A percentile compares a stretch with the other conserved stretches of the same genome.
Evolutionary conservation across 2,888 invertebrate species (phyloP).

Genomic region (Hypsopygia costalis): DNA sequence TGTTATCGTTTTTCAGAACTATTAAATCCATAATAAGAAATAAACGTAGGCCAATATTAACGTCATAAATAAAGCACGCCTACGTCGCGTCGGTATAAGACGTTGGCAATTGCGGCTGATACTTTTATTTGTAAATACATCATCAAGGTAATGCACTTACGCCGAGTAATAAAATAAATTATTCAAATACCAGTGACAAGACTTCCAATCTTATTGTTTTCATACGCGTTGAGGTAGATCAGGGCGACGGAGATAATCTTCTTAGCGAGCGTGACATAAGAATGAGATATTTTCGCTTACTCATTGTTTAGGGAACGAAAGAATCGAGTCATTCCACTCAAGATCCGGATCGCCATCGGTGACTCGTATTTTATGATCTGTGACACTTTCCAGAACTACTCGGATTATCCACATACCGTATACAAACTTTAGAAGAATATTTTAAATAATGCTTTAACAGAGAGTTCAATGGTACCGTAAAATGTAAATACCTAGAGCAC

Average conservation of each 20-base stretch:
- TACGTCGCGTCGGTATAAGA: constrained; percentile 27
- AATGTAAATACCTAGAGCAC: constrained; percentile 33
- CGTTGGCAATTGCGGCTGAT: constrained; percentile 26
- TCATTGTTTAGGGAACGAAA: constrained; percentile 55
- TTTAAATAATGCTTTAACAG: constrained; percentile 4
- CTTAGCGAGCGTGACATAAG: constrained; percentile 57
- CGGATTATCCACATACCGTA: neutral
- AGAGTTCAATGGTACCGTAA: constrained; percentile 28
- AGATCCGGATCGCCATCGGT: constrained; percentile 26
- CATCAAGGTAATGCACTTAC: constrained; percentile 15
- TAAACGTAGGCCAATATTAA: constrained; percentile 40
- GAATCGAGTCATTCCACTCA: constrained; percentile 26
- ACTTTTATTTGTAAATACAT: constrained; percentile 15
- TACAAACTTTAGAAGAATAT: neutral
- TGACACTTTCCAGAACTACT: constrained; percentile 4
- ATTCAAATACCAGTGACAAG: constrained; percentile 25
- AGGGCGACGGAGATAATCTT: constrained; percentile 52
- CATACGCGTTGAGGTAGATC: constrained; percentile 50
- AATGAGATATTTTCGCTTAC: constrained; percentile 59
- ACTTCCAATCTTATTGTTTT: constrained; percentile 48
- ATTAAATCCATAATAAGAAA: constrained; percentile 44
- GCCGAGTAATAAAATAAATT: constrained; percentile 19
- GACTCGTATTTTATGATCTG: constrained; percentile 19
- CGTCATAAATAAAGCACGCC: constrained; percentile 42
- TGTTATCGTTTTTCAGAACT: constrained; percentile 34